Evolutionary conservation across 1,140 invertebrate genomes (phyloP).

Genomic region (Goniozus legneri): DNA sequence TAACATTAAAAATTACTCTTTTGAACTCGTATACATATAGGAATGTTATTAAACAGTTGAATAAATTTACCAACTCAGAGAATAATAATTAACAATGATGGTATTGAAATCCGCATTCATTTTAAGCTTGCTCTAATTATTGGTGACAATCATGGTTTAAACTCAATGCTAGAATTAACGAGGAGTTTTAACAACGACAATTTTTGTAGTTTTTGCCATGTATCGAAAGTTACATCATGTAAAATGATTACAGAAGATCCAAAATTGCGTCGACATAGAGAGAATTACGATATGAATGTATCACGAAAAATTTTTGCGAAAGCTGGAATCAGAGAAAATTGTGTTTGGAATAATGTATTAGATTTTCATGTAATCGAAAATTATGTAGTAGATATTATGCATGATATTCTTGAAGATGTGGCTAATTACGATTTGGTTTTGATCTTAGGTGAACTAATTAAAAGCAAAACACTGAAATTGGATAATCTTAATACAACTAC

Average conservation of each 20-base stretch:
- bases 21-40: constrained; percentile 10
- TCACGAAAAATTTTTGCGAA: constrained; percentile 6
- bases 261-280: constrained; percentile 2
- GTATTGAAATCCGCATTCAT: constrained; percentile 7
- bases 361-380: constrained; percentile 13
- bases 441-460: background rate
- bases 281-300: constrained; percentile 15
- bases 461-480: background rate
- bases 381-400: constrained; percentile 13
- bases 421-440: background rate
- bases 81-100: constrained; percentile 12
- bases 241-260: background rate
- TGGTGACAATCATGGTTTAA: constrained; percentile 23
- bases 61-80: constrained; percentile 15
- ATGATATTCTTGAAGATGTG: constrained; percentile 8
- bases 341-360: constrained; percentile 15
- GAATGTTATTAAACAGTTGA: constrained; percentile 18
- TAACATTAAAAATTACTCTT: constrained; percentile 15
- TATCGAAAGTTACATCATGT: constrained; percentile 5
- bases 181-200: constrained; percentile 11
- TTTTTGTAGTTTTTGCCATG: constrained; percentile 21
- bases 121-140: constrained; percentile 18
- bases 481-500: background rate
- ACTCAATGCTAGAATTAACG: constrained; percentile 19
- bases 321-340: constrained; percentile 17